Evolutionary conservation across 2,113 vertebrate genomes (phyloP).

Genomic region (Halichoeres trimaculatus): DNA sequence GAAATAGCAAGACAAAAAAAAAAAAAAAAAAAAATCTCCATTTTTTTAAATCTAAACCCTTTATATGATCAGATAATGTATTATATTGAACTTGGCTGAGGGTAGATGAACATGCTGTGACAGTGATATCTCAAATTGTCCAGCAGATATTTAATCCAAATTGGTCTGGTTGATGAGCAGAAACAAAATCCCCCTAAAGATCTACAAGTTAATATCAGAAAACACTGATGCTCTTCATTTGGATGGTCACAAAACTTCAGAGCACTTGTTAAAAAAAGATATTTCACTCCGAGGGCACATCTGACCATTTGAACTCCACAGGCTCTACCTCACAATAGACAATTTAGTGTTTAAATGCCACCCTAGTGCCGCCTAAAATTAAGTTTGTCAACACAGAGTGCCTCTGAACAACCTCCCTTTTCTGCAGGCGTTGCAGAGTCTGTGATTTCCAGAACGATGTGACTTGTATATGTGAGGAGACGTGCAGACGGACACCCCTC

Average conservation of each 20-base stretch:
- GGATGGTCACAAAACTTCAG: neutral
- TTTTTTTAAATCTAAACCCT: no score
- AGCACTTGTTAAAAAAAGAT: neutral
- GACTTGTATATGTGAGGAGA: constrained; percentile 57
- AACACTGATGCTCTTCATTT: neutral
- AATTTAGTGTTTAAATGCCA: neutral
- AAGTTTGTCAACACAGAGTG: neutral
- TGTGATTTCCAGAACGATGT: constrained; percentile 50
- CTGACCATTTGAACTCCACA: neutral
- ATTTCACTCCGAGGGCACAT: neutral
- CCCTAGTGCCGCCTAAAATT: constrained; percentile 1
- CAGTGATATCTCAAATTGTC: no score
- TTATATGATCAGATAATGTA: no score
- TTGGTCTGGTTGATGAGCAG: neutral
- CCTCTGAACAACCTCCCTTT: neutral
- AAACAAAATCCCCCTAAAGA: neutral
- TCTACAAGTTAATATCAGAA: neutral
- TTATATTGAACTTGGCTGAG: no score
- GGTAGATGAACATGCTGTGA: no score
- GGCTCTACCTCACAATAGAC: neutral
- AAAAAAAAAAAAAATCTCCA: no score
- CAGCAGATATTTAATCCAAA: neutral
- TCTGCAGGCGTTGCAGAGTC: neutral
- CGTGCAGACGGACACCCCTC: constrained; percentile 21
- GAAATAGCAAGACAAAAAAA: no score